These are phyloP conservation scores for Picathartes gymnocephalus DNA, from an alignment of 2,113 vertebrate genomes.

Conservation along the genomic window DNA sequence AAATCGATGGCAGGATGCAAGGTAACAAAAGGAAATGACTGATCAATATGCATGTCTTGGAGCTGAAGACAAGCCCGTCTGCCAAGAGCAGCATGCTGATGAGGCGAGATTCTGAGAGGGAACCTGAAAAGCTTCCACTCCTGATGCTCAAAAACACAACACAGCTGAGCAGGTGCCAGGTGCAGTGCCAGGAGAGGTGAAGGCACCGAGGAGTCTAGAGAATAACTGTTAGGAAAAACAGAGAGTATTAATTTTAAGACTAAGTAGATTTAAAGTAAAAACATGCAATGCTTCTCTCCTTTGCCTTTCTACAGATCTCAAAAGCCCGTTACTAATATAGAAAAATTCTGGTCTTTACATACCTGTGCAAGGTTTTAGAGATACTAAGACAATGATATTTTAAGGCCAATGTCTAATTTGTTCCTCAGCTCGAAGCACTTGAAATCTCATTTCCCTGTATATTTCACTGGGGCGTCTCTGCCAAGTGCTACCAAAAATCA, in stretches of 20 bases:
- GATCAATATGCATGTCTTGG: constrained; percentile 56
- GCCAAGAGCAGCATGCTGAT: constrained; percentile 43
- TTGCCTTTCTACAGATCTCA: neutral
- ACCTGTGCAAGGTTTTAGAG: neutral
- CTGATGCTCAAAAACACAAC: neutral
- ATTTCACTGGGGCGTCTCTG: neutral
- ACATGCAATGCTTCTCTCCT: neutral
- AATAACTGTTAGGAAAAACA: neutral
- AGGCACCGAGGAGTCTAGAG: neutral
- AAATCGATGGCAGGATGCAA: constrained; percentile 31
- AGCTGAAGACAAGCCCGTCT: neutral
- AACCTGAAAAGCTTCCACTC: constrained; percentile 22
- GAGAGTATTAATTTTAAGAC: neutral
- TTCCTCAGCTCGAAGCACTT: neutral
- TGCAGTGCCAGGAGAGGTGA: neutral
- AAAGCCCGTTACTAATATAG: neutral
- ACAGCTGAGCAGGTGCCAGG: neutral
- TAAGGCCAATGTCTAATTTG: neutral
- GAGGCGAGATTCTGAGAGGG: neutral
- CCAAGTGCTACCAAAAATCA: neutral
- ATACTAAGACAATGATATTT: neutral
- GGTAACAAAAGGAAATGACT: constrained; percentile 41
- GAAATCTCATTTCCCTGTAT: neutral
- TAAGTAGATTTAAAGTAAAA: neutral
- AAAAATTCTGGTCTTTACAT: neutral